phyloP scores from a whole-genome alignment of 2,113 vertebrate genomes.

The Campylomormyrus numenius region DNA sequence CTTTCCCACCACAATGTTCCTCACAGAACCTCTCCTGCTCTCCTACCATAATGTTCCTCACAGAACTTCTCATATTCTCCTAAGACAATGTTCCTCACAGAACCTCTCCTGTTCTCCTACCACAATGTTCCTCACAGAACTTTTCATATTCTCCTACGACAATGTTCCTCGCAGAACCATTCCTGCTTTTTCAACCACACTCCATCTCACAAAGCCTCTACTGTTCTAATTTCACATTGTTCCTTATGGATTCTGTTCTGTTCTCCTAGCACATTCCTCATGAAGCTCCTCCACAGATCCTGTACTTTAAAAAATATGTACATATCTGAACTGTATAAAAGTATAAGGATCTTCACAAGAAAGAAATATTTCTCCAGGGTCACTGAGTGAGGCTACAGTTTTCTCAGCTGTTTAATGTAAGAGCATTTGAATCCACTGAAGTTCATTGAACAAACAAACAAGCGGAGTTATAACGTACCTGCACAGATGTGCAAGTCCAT shows the following conservation, averaged over 20 bases:
- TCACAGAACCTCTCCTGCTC: background rate
- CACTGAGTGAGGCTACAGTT: conserved; percentile 2
- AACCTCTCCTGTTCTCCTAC: background rate
- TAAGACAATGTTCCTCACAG: background rate
- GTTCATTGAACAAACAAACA: conserved; percentile 23
- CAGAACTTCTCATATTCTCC: background rate
- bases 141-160: background rate
- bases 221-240: background rate
- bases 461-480: conserved; percentile 8
- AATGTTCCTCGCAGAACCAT: background rate
- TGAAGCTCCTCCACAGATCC: background rate
- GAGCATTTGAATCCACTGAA: background rate
- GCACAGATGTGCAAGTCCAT: background rate
- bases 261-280: background rate
- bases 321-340: background rate
- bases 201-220: background rate
- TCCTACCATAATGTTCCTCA: background rate
- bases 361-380: background rate
- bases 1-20: background rate
- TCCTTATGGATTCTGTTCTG: background rate
- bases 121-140: background rate
- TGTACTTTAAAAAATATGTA: background rate
- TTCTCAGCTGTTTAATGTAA: conserved; percentile 7
- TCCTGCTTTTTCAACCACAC: background rate
- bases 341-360: background rate